These are phyloP conservation scores for Uropetala carovei DNA, from an alignment of 2,888 invertebrate species.

Conservation along the genomic window DNA sequence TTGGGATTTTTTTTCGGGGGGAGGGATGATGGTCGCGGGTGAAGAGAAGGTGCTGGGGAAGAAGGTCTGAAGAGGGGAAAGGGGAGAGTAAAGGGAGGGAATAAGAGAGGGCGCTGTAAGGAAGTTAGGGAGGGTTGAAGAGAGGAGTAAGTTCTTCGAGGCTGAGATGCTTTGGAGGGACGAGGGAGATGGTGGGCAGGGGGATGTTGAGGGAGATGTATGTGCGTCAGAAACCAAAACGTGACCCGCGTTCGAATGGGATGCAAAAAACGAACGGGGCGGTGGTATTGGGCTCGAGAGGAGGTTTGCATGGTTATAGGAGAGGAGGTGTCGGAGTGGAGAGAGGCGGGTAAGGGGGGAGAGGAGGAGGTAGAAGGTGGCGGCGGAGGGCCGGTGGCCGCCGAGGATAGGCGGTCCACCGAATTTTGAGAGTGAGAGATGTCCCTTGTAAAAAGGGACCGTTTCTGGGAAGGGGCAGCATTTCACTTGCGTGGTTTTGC, in stretches of 20 bases:
- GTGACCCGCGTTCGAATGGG: conserved; percentile 53
- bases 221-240: conserved; percentile 42
- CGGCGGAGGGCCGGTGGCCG: no score
- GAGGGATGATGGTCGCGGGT: neutral
- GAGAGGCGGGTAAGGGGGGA: neutral
- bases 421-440: no score
- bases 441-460: no score
- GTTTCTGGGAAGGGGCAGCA: neutral
- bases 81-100: neutral
- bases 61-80: neutral
- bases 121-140: neutral
- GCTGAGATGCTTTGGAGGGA: neutral
- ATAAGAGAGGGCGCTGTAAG: neutral
- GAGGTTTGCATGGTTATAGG: neutral
- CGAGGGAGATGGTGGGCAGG: neutral
- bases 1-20: neutral
- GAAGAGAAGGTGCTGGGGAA: neutral
- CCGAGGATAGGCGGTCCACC: no score
- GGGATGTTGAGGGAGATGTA: conserved; percentile 7
- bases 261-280: neutral
- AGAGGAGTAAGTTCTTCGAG: neutral
- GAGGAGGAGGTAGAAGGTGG: no score
- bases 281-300: neutral
- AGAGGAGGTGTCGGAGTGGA: neutral
- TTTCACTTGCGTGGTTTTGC: conserved; percentile 26